Base-by-base conservation (phyloP, 2,113 vertebrate genomes). In the Poeciliopsis turrubarensis region DNA sequence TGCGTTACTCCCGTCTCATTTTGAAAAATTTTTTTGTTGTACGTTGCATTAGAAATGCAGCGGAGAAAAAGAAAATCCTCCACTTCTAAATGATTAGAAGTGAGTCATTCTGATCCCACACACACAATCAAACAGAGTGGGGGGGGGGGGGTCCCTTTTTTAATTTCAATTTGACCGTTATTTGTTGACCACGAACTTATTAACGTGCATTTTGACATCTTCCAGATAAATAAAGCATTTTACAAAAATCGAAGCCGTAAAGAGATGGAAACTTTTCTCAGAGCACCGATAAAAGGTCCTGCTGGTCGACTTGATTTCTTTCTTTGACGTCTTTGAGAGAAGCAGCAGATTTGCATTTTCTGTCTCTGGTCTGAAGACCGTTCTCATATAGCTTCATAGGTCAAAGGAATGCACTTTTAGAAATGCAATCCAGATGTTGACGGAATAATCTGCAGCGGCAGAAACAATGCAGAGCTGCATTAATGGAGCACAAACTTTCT, bases 381-480 rank as follows among this genome's bases (percentile, higher is more conserved):
- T n/a, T 54, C 22, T 57, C 25, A 0, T 47, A 47, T 19, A 19
- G 14, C 15, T 54, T 22, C 25, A 57, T 57, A 57, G 7, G 51
- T n/a, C 51, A n/a, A 57, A 60, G n/a, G 60, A 60, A 63, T 76
- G 73, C 29, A 3, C 27, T 67, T 65, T 15, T 30, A 68, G 57
- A 72, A 79, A 82, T 85, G 30, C 66, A 72, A 74, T 47, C 51
- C 82, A 87, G 79, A 82, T 80, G 70, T 30, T 65, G 65, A 69
- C 51, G 17, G 39, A 63, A 22, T 26, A 32, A 31, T 47, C n/a
- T 39, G 29, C 26, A 47, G 5, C 44, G 19, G 44, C 44, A 29
- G 31, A 70, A 62, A 68, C n/a, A 60, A 30, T 69, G 34, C 72
- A 61, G 10, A 60, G 22, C 37, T 19, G 26, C 27, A 41, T 83